A percentile compares a stretch with the other conserved stretches of the same genome.
These are phyloP conservation scores for Edolisoma coerulescens DNA, from an alignment of 2,113 vertebrate species.

Conservation along the genomic window DNA sequence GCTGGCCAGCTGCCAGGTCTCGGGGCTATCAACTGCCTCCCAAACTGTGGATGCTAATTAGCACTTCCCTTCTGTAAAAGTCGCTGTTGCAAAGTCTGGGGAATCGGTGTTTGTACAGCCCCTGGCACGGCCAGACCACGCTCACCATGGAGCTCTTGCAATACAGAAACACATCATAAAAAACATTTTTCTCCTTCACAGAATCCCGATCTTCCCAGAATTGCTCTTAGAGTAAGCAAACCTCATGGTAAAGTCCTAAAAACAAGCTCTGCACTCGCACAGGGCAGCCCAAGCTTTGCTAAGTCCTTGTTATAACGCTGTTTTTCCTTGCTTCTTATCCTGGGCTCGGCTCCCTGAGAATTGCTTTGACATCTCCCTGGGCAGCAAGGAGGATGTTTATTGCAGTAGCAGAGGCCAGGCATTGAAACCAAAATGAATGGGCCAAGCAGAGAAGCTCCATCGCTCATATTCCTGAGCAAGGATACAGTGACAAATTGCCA, in stretches of 20 bases:
- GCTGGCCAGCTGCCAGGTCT: background rate
- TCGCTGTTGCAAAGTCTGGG: background rate
- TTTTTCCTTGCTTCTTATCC: background rate
- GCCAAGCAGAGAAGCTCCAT: background rate
- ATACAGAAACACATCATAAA: background rate
- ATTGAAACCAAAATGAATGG: background rate
- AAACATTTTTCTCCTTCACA: background rate
- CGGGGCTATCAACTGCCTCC: background rate
- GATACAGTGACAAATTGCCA: background rate
- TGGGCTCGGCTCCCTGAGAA: background rate
- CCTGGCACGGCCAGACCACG: rapidly evolving
- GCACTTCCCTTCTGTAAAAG: background rate
- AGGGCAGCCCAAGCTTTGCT: background rate
- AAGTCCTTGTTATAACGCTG: conserved; percentile 7
- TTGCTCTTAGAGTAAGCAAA: background rate
- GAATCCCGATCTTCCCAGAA: background rate
- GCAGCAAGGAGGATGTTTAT: background rate
- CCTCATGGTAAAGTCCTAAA: background rate
- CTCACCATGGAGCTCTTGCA: background rate
- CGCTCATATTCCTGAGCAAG: background rate
- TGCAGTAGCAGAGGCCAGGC: background rate
- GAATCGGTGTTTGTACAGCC: background rate
- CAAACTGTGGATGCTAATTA: background rate
- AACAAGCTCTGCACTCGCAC: background rate
- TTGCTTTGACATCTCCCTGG: background rate